Evolutionary conservation across 2,113 vertebrate genomes (phyloP).

Genomic region (Cettia cetti): DNA sequence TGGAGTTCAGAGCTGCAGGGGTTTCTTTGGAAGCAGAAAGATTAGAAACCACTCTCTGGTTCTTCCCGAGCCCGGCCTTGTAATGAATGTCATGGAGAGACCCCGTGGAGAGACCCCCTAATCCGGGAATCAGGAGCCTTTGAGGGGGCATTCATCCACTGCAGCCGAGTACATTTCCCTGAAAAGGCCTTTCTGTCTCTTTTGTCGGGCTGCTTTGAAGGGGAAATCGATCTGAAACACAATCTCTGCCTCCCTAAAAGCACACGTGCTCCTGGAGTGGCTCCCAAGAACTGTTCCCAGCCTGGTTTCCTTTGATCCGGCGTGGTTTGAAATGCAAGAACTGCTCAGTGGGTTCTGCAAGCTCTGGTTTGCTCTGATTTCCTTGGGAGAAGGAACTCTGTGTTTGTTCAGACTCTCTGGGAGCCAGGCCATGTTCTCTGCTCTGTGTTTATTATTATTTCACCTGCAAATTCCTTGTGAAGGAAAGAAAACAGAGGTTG

Average conservation of each 20-base stretch:
- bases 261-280: neutral
- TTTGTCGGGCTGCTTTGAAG: neutral
- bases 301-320: neutral
- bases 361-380: neutral
- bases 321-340: neutral
- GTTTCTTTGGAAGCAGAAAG: neutral
- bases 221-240: neutral
- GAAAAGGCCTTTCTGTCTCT: neutral
- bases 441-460: constrained; percentile 38
- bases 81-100: neutral
- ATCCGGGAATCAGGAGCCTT: neutral
- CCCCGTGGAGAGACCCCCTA: neutral
- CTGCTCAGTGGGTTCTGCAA: neutral
- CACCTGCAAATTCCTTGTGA: constrained; percentile 40
- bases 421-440: neutral
- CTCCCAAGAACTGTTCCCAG: neutral
- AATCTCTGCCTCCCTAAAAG: neutral
- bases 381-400: neutral
- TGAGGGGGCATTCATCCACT: neutral
- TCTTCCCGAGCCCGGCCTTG: neutral
- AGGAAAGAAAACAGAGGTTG: constrained; percentile 41
- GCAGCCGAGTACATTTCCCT: neutral
- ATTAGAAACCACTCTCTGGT: neutral
- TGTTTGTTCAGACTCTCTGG: constrained; percentile 19
- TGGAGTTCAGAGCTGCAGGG: neutral